These are phyloP conservation scores for Ctena decussata DNA, from an alignment of 2,888 invertebrate species.

Conservation along the genomic window DNA sequence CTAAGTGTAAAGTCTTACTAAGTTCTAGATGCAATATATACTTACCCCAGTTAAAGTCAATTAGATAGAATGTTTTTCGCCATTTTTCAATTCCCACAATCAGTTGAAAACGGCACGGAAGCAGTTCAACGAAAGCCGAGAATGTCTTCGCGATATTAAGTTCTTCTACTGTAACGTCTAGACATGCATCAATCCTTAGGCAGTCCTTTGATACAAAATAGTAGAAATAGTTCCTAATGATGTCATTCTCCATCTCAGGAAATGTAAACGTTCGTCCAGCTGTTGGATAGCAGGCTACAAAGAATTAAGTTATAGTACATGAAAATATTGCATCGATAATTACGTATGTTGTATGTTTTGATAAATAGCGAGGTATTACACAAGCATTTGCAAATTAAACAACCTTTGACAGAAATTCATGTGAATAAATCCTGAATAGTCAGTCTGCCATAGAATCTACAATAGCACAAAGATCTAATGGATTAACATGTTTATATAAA, in stretches of 20 bases:
- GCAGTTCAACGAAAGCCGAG: slow-evolving; percentile 13
- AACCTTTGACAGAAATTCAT: no score
- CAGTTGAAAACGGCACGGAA: slow-evolving; percentile 18
- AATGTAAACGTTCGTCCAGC: neutral
- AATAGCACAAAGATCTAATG: no score
- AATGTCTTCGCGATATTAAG: slow-evolving; percentile 16
- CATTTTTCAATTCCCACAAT: slow-evolving; percentile 17
- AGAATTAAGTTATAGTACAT: no score
- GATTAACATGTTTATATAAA: no score
- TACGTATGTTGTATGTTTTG: no score
- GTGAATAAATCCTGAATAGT: no score
- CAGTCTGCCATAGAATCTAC: no score
- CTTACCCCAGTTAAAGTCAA: slow-evolving; percentile 25
- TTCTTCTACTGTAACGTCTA: slow-evolving; percentile 7
- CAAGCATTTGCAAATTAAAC: no score
- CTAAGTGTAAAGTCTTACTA: no score
- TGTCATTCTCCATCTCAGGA: neutral
- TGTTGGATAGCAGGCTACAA: neutral
- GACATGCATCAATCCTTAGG: slow-evolving; percentile 14
- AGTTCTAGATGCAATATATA: no score
- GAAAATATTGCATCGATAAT: no score
- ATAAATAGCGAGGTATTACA: no score
- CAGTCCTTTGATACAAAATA: slow-evolving; percentile 15
- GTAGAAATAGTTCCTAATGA: neutral
- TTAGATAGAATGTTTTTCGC: slow-evolving; percentile 5